Percentiles rank a stretch among this genome's conserved stretches.
These are phyloP conservation scores for Conus betulinus DNA, from an alignment of 1,140 invertebrate genomes.

Conservation along the genomic window DNA sequence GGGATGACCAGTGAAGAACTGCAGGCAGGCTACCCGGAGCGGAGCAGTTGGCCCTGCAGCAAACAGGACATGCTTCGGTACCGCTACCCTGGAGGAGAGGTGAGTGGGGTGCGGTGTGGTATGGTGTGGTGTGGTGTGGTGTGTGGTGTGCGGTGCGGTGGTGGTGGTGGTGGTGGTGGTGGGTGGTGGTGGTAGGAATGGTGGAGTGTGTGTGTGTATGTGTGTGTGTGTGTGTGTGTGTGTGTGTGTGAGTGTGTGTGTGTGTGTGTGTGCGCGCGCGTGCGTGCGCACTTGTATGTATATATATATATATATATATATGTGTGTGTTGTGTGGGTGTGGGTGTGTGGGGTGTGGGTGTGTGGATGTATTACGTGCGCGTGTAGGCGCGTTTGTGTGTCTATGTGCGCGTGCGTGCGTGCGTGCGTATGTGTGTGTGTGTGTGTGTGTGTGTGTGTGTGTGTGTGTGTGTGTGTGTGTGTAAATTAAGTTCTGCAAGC, in stretches of 20 bases:
- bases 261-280: too few species aligned
- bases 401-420: not conserved
- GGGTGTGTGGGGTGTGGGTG: not conserved
- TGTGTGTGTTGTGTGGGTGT: too few species aligned
- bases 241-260: too few species aligned
- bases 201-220: too few species aligned
- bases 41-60: not conserved
- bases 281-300: too few species aligned
- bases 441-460: not conserved
- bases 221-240: too few species aligned
- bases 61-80: not conserved
- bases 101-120: not conserved
- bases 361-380: not conserved
- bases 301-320: too few species aligned
- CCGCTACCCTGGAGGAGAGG: not conserved
- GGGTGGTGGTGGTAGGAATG: too few species aligned
- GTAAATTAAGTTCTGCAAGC: too few species aligned
- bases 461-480: not conserved
- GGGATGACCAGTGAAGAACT: not conserved
- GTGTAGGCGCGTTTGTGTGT: not conserved
- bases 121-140: too few species aligned
- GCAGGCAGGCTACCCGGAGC: not conserved
- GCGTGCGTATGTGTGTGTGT: not conserved
- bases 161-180: too few species aligned
- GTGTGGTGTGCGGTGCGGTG: too few species aligned